These are phyloP conservation scores for Anthopleura xanthogrammica DNA, from an alignment of 92 coral and sea anemone genomes.

Conservation along the genomic window DNA sequence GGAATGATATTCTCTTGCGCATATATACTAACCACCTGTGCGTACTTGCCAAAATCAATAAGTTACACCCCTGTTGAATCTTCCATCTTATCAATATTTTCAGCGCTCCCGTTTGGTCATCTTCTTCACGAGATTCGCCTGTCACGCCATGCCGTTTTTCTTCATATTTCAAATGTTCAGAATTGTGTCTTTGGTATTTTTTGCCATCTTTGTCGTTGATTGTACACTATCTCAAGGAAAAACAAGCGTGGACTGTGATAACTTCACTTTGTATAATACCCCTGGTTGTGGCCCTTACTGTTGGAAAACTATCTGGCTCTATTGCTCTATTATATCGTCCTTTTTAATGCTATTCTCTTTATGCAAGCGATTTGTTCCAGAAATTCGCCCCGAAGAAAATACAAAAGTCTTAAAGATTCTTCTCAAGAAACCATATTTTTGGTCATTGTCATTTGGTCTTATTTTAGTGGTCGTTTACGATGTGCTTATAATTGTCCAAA, in stretches of 20 bases:
- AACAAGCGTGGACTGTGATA: constrained; percentile 55
- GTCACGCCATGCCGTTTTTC: constrained; percentile 22
- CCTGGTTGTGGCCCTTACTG: constrained; percentile 44
- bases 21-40: no score
- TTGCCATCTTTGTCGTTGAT: constrained; percentile 53
- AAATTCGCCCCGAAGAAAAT: constrained; percentile 37
- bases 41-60: no score
- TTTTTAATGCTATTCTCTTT: constrained; percentile 31
- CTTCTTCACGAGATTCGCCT: constrained; percentile 7
- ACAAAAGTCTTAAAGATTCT: constrained; percentile 20
- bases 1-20: no score
- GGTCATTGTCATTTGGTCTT: constrained; percentile 43
- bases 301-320: constrained; percentile 61
- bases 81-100: neutral
- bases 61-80: no score
- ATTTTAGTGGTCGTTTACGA: constrained; percentile 44
- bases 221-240: constrained; percentile 43
- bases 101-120: neutral
- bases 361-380: constrained; percentile 35
- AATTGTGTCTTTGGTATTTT: constrained; percentile 43
- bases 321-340: constrained; percentile 45
- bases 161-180: constrained; percentile 55
- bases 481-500: constrained; percentile 41
- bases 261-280: constrained; percentile 40
- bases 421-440: constrained; percentile 47